These are phyloP conservation scores for Leptarthrus brevirostris DNA, from an alignment of 2,888 invertebrate species.

Conservation along the genomic window DNA sequence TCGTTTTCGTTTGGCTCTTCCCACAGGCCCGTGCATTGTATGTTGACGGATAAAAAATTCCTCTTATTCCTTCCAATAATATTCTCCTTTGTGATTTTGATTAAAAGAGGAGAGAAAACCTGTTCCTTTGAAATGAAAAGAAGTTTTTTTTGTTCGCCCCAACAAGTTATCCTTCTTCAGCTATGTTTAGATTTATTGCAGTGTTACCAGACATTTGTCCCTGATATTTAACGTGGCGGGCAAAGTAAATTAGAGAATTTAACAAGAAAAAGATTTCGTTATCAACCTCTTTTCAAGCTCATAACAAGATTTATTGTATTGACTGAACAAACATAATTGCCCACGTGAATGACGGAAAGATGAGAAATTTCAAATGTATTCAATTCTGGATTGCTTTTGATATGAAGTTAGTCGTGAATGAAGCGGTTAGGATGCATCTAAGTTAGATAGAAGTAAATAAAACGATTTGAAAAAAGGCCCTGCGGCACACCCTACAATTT, in stretches of 20 bases:
- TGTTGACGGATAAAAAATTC: conserved; percentile 15
- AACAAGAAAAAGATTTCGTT: neutral
- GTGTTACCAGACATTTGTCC: conserved; percentile 22
- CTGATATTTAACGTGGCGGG: conserved; percentile 14
- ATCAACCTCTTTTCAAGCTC: neutral
- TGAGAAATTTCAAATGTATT: too few species aligned
- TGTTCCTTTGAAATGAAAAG: conserved; percentile 42
- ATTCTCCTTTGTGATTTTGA: conserved; percentile 44
- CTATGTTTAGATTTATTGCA: conserved; percentile 25
- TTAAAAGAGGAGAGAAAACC: conserved; percentile 39
- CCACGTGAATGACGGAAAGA: neutral
- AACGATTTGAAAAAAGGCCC: too few species aligned
- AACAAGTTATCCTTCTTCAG: conserved; percentile 42
- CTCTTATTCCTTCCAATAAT: conserved; percentile 27
- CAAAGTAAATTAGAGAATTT: conserved; percentile 3
- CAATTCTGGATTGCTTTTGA: too few species aligned
- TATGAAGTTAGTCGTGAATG: too few species aligned
- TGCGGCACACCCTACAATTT: too few species aligned
- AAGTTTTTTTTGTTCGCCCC: conserved; percentile 26
- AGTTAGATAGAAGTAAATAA: too few species aligned
- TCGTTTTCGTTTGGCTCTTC: conserved; percentile 3
- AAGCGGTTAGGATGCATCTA: too few species aligned
- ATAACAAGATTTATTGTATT: conserved; percentile 27
- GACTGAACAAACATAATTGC: conserved; percentile 16
- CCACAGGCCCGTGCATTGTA: conserved; percentile 17